Conservation (phyloP, 2,888 invertebrate genomes). For the Troglohyphantes excavatus region DNA sequence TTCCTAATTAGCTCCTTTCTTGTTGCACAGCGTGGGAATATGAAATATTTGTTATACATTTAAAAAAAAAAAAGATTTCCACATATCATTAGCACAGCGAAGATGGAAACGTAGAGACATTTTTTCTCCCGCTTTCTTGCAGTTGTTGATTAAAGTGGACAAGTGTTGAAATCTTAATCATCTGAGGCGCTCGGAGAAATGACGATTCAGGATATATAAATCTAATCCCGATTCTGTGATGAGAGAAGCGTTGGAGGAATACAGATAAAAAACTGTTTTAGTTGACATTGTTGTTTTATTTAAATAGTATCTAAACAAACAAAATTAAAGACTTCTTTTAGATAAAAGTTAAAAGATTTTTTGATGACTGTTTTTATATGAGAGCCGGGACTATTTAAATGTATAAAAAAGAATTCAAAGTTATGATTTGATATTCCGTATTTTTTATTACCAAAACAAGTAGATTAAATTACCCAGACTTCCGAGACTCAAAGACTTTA, state of each 20-base stretch:
- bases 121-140: slow-evolving; percentile 25
- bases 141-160: slow-evolving; percentile 27
- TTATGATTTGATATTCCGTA: no score
- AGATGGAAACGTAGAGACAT: slow-evolving; percentile 21
- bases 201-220: slow-evolving; percentile 32
- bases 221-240: background rate
- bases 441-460: no score
- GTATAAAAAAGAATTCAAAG: no score
- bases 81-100: slow-evolving; percentile 33
- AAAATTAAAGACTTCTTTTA: no score
- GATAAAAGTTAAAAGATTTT: no score
- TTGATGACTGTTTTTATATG: no score
- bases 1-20: background rate
- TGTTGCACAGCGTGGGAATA: slow-evolving; percentile 40
- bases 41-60: background rate
- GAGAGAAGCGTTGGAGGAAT: background rate
- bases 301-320: no score
- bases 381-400: no score
- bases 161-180: slow-evolving; percentile 53
- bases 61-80: background rate
- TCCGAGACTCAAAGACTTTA: no score
- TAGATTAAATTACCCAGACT: no score
- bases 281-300: no score
- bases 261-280: background rate
- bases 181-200: slow-evolving; percentile 4